Percentiles rank a stretch among this genome's conserved stretches.
phyloP scores from a whole-genome alignment of 2,113 vertebrate genomes.

The Mormyrus lacerda region DNA sequence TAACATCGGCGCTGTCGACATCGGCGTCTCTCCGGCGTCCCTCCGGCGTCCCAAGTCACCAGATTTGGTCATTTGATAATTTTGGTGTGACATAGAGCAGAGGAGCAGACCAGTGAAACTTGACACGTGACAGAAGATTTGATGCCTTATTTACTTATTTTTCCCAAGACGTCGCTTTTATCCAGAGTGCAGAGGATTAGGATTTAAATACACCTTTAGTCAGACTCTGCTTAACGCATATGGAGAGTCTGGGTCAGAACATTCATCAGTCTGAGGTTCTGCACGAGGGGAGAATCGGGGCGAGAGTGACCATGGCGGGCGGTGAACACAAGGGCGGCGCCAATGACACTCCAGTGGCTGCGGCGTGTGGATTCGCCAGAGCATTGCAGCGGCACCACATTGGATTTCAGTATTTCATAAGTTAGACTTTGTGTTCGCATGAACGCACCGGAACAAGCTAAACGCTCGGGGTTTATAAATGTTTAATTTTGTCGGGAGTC shows the following conservation, averaged over 20 bases:
- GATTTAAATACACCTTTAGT: neutral
- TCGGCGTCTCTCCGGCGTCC: neutral
- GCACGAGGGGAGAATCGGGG: neutral
- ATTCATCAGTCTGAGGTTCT: neutral
- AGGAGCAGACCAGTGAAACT: neutral
- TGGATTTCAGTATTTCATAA: slow-evolving; percentile 54
- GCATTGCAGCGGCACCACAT: neutral
- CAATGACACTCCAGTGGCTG: neutral
- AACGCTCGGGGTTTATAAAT: slow-evolving; percentile 56
- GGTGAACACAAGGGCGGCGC: neutral
- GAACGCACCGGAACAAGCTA: slow-evolving; percentile 59
- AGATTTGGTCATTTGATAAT: neutral
- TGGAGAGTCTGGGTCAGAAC: neutral
- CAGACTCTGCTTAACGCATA: neutral
- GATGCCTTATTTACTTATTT: neutral
- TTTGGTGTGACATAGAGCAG: neutral
- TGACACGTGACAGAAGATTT: neutral
- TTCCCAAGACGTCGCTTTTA: neutral
- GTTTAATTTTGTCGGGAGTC: slow-evolving; percentile 58
- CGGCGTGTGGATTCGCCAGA: neutral
- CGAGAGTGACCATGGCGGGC: neutral
- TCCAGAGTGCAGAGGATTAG: neutral
- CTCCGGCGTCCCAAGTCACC: neutral
- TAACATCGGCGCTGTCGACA: neutral
- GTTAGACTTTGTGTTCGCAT: slow-evolving; percentile 63